phyloP scores from a whole-genome alignment of 2,888 invertebrate species.

The Apamea epomidion region DNA sequence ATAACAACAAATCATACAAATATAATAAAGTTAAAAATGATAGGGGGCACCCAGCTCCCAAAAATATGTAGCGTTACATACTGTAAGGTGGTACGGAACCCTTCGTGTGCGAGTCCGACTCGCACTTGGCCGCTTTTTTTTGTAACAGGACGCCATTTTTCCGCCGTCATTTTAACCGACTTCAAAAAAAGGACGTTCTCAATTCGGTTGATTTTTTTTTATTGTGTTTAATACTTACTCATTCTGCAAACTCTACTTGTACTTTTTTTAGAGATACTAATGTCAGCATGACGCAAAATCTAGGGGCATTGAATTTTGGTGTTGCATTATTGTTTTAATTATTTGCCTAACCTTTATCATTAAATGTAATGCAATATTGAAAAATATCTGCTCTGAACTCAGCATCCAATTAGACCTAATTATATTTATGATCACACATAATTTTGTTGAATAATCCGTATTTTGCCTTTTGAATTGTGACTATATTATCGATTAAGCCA shows the following conservation, averaged over 20 bases:
- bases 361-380: background rate
- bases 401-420: background rate
- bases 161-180: no score
- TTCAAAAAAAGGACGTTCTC: no score
- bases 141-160: background rate
- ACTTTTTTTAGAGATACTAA: background rate
- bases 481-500: slow-evolving; percentile 47
- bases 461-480: slow-evolving; percentile 44
- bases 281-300: background rate
- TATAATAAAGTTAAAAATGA: background rate
- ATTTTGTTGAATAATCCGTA: slow-evolving; percentile 5
- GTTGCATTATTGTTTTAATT: background rate
- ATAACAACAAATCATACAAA: background rate
- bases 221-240: no score
- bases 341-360: background rate
- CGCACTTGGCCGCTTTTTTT: background rate
- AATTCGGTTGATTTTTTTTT: no score
- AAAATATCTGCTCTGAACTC: background rate
- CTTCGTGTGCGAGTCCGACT: no score
- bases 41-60: background rate
- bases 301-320: background rate
- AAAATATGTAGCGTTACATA: no score
- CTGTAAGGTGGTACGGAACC: no score
- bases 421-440: background rate
- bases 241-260: background rate